A percentile compares a stretch with the other conserved stretches of the same genome.
phyloP scores from a whole-genome alignment of 1,140 invertebrate species.

The Neelides sp. region DNA sequence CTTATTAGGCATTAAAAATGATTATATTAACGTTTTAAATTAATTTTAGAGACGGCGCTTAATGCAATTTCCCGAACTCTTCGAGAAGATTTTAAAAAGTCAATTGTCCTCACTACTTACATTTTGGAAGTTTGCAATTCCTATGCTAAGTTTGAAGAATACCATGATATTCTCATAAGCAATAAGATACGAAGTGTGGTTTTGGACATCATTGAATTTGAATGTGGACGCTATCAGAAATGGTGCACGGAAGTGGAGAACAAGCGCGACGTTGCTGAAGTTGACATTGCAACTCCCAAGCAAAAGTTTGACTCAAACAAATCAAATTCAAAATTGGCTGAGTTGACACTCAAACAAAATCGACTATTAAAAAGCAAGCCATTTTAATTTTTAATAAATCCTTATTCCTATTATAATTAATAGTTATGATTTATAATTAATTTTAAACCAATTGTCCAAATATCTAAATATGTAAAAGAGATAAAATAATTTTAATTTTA shows the following conservation, averaged over 20 bases:
- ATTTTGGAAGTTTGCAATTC: slow-evolving; percentile 95
- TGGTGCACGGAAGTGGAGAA: slow-evolving; percentile 79
- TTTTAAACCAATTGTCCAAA: slow-evolving; percentile 12
- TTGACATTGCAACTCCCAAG: slow-evolving; percentile 8
- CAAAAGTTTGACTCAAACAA: slow-evolving; percentile 39
- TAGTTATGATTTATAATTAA: slow-evolving; percentile 12
- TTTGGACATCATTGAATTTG: slow-evolving; percentile 91
- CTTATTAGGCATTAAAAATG: slow-evolving; percentile 3
- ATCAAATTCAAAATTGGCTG: slow-evolving; percentile 64
- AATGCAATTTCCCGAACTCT: slow-evolving; percentile 87
- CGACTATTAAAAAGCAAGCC: slow-evolving; percentile 59
- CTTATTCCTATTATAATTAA: no score
- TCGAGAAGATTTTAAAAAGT: slow-evolving; percentile 92
- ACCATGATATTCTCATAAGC: slow-evolving; percentile 81
- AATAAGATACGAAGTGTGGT: slow-evolving; percentile 69
- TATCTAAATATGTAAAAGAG: slow-evolving; percentile 6
- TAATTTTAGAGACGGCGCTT: slow-evolving; percentile 72
- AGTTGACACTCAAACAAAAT: slow-evolving; percentile 80
- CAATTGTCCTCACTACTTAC: slow-evolving; percentile 89
- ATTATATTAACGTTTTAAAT: slow-evolving; percentile 4
- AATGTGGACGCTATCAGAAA: slow-evolving; percentile 79
- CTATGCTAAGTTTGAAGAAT: slow-evolving; percentile 90
- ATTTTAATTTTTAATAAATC: neutral
- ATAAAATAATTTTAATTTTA: slow-evolving; percentile 2
- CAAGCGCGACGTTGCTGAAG: slow-evolving; percentile 29